Base-by-base conservation (phyloP, 2,888 invertebrate genomes). In the Drosophila macrothrix region DNA sequence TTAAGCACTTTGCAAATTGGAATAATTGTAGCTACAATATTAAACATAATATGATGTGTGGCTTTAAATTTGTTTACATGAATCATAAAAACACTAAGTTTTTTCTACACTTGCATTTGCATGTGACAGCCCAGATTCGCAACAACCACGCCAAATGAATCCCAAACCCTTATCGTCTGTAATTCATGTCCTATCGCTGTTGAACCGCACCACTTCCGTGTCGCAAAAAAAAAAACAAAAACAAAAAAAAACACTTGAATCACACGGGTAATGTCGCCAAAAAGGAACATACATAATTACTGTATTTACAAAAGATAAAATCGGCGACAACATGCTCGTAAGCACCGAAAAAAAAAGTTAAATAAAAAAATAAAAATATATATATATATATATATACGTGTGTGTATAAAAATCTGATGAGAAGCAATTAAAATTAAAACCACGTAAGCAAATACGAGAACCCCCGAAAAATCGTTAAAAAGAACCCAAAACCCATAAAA, bases 301-400 rank as follows among this genome's bases (percentile, higher is more conserved):
- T 80, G 91, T 88, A 88, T 91, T 92, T 88, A 82, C 88, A 85
- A 76, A 81, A 86, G 91, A 91, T 91, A 89, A 91, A 90, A 88
- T 89, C 91, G 67, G 78, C 79, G 69, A 81, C 88, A 84, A 84
- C 86, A 79, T 77, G 80, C 78, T 62, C 55, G 59, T 61, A 72
- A 70, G 61, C 59, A 46, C 68, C 59, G 19, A 43, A 60, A 67
- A 61, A 61, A 63, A 31, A 52, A 22, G 16, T 22, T 35, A 35
- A 69, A 39, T 55, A 39, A 43, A 25, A 25, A 4, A 22, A 12
- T 28, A 39, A 41, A 59, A n/a, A 37, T 53, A 37, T 53, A 39
- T 41, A 0, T 35, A 7, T 46, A 25, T 14, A 1, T 7, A 4
- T 31, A 35, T 49, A 55, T 19, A 31, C 5, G 25, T 29, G 37